phyloP scores from a whole-genome alignment of 1,140 invertebrate genomes.

The Achatina immaculata region DNA sequence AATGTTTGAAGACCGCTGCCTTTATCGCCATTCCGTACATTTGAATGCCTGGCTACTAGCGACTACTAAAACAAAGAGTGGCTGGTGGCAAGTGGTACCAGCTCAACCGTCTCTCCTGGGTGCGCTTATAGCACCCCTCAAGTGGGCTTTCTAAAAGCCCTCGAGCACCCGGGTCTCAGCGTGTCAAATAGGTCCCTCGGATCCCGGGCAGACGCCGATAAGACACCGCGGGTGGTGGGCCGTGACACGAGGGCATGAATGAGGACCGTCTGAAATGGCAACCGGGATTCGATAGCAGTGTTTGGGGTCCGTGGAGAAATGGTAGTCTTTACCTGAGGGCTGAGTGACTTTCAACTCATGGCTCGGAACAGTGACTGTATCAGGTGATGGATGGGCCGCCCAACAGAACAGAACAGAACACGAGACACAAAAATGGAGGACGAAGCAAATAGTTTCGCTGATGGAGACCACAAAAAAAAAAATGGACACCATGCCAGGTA shows the following conservation, averaged over 20 bases:
- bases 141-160: neutral
- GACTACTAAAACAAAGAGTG: neutral
- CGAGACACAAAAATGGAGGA: no score
- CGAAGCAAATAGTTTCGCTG: no score
- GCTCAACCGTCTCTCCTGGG: neutral
- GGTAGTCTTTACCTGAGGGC: neutral
- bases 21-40: neutral
- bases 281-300: neutral
- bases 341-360: no score
- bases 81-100: neutral
- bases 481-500: no score
- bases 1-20: no score
- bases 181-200: constrained; percentile 8
- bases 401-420: no score
- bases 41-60: neutral
- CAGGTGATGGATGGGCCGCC: no score
- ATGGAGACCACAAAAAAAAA: no score
- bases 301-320: neutral
- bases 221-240: constrained; percentile 25
- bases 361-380: no score
- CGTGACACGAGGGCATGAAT: constrained; percentile 13
- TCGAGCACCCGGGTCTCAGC: neutral
- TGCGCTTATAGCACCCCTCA: neutral
- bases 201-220: constrained; percentile 25
- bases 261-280: constrained; percentile 5